phyloP scores from a whole-genome alignment of 1,140 invertebrate species.

The Parasteatoda tepidariorum region DNA sequence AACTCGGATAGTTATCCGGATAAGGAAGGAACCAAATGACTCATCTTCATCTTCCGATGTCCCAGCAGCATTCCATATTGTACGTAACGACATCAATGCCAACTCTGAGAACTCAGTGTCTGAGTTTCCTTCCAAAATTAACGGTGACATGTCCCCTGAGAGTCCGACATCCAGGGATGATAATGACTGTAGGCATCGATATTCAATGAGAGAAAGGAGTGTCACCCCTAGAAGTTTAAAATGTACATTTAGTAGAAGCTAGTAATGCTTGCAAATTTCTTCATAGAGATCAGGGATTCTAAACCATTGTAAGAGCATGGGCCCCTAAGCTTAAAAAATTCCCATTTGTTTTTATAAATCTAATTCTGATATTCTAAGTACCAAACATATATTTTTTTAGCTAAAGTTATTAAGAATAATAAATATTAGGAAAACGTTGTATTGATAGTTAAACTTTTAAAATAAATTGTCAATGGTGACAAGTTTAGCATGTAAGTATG shows the following conservation, averaged over 20 bases:
- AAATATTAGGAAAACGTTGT: too few species aligned
- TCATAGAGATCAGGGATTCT: too few species aligned
- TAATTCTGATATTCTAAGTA: too few species aligned
- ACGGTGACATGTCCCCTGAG: not conserved
- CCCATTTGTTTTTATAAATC: too few species aligned
- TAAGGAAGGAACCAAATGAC: conserved; percentile 45
- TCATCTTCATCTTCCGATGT: conserved; percentile 44
- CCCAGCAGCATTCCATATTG: conserved; percentile 29
- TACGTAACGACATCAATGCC: conserved; percentile 22
- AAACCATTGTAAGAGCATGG: too few species aligned
- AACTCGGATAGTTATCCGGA: conserved; percentile 31
- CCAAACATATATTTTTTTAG: too few species aligned
- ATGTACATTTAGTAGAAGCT: conserved; percentile 35
- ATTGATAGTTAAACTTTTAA: too few species aligned
- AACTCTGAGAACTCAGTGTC: conserved; percentile 23
- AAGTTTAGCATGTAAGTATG: too few species aligned
- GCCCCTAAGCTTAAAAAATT: too few species aligned
- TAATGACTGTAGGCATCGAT: conserved; percentile 19
- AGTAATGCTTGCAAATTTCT: not conserved
- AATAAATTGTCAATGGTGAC: too few species aligned
- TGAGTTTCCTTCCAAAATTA: conserved; percentile 36
- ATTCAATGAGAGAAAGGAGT: conserved; percentile 43
- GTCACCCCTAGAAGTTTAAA: conserved; percentile 17
- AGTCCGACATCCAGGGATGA: not conserved
- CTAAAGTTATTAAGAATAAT: too few species aligned